phyloP scores from a whole-genome alignment of 2,113 vertebrate genomes.

The Actenoides hombroni region DNA sequence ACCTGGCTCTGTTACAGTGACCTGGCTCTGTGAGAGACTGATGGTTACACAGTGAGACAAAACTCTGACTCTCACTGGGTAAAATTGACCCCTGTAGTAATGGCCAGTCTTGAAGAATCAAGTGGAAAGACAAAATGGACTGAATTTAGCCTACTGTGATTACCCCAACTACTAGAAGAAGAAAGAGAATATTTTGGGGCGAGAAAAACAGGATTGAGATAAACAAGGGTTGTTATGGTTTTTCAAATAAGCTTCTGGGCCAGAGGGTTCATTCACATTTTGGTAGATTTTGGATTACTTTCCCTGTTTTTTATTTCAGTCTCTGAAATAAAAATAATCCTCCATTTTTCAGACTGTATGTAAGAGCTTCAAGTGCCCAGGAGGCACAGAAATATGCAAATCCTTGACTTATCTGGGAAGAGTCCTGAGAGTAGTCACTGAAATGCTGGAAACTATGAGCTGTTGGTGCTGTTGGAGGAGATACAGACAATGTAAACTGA shows the following conservation, averaged over 20 bases:
- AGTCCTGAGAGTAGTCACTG: not conserved
- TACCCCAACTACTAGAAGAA: not conserved
- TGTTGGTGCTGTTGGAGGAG: not conserved
- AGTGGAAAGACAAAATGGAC: not conserved
- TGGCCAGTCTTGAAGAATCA: not conserved
- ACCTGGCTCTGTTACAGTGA: not conserved
- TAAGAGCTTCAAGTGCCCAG: not conserved
- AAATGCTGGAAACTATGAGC: not conserved
- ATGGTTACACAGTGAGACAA: not conserved
- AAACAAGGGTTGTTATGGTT: not conserved
- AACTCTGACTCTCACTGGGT: not conserved
- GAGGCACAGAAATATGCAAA: not conserved
- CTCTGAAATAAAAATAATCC: conserved; percentile 9
- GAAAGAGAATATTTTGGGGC: not conserved
- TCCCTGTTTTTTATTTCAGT: not conserved
- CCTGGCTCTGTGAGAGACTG: not conserved
- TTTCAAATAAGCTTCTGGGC: not conserved
- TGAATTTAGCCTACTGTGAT: not conserved
- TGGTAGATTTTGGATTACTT: not conserved
- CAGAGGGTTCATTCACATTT: not conserved
- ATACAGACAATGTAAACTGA: not conserved
- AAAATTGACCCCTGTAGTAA: not conserved
- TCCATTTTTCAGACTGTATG: not conserved
- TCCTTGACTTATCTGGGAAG: not conserved
- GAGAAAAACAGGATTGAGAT: not conserved